Evolutionary conservation across 2,797 vertebrate genomes (phyloP).

Genomic region (Nyctalus aviator): DNA sequence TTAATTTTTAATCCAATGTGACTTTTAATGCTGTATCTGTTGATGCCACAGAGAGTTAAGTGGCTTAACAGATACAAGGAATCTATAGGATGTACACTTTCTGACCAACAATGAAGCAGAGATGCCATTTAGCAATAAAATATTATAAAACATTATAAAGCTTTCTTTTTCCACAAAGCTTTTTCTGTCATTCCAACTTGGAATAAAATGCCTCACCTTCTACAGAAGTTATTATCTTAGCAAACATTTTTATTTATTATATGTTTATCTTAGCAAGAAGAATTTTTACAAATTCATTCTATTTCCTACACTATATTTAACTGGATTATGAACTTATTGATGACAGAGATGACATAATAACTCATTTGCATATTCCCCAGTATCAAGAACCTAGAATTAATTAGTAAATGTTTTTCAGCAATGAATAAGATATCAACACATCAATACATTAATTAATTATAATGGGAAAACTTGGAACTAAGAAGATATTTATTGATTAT

Average conservation of each 20-base stretch:
- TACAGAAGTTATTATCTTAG: slow-evolving; percentile 21
- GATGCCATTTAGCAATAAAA: not conserved
- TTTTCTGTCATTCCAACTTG: slow-evolving; percentile 44
- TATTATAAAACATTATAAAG: slow-evolving; percentile 15
- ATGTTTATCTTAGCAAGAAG: not conserved
- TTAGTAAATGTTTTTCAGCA: slow-evolving; percentile 11
- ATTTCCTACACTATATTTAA: slow-evolving; percentile 23
- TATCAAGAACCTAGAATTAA: not conserved
- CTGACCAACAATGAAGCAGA: slow-evolving; percentile 13
- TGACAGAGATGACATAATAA: not conserved
- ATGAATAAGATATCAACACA: slow-evolving; percentile 22
- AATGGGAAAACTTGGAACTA: not conserved
- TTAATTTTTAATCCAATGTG: slow-evolving; percentile 41
- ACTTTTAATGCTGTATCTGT: slow-evolving; percentile 5
- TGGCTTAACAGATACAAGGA: slow-evolving; percentile 18
- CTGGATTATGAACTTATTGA: slow-evolving; percentile 1
- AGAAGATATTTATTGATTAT: not conserved
- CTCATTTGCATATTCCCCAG: not conserved
- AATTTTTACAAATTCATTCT: slow-evolving; percentile 29
- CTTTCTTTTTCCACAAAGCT: slow-evolving; percentile 1
- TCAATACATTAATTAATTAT: slow-evolving; percentile 12
- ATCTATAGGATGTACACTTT: not conserved
- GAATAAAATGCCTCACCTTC: not conserved
- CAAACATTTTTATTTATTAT: slow-evolving; percentile 50
- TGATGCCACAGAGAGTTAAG: not conserved